Conservation (phyloP, 2,888 invertebrate species). For the Eucriotettix oculatus region DNA sequence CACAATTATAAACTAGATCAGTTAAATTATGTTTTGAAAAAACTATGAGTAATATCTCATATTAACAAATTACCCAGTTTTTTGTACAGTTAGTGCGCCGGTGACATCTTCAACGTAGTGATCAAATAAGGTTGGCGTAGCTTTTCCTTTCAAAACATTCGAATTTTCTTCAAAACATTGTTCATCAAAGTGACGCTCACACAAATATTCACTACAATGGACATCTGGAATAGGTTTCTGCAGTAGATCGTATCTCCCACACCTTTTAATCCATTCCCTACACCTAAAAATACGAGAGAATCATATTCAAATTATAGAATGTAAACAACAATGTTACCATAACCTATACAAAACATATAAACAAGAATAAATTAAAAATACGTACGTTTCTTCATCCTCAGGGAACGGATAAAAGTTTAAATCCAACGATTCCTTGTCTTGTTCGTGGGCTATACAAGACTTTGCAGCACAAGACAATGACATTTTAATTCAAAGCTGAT, state of each 20-base stretch:
- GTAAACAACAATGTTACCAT: neutral
- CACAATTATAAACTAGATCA: no score
- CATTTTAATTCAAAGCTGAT: neutral
- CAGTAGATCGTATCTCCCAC: neutral
- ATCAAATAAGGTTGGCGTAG: conserved; percentile 1
- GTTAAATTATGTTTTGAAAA: no score
- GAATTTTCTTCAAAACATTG: neutral
- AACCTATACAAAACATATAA: neutral
- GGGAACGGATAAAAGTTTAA: conserved; percentile 2
- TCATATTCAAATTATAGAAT: neutral
- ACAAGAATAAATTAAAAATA: neutral
- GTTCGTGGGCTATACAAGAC: conserved; percentile 1
- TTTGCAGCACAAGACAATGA: conserved; percentile 1
- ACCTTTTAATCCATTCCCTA: neutral
- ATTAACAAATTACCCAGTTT: neutral
- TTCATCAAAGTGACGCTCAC: conserved; percentile 2
- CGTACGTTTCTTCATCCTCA: conserved; percentile 1
- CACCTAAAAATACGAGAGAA: neutral
- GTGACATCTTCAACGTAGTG: neutral
- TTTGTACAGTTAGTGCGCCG: neutral
- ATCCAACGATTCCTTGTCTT: neutral
- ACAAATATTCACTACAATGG: conserved; percentile 1
- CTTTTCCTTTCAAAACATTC: neutral
- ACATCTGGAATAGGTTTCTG: neutral
- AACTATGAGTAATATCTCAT: no score